Evolutionary conservation across 2,888 invertebrate genomes (phyloP).

Genomic region (Dryocosmus kuriphilus): DNA sequence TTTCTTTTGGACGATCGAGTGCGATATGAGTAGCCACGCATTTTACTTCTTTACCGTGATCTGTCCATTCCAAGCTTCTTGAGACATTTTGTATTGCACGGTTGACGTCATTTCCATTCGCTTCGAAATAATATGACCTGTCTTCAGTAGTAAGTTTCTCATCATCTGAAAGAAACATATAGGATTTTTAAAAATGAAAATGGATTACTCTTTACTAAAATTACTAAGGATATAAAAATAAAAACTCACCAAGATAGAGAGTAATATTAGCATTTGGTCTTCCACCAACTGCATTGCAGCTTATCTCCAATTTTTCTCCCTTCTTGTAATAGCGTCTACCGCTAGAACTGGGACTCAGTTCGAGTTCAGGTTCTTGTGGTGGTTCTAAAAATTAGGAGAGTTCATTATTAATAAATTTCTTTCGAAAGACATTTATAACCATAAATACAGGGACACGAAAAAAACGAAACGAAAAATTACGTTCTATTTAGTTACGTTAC

Average conservation of each 20-base stretch:
- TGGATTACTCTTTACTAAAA: background rate
- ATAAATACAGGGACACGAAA: no score
- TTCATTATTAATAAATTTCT: slow-evolving; percentile 1
- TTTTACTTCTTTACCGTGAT: slow-evolving; percentile 82
- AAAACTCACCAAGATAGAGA: slow-evolving; percentile 83
- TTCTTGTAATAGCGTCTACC: slow-evolving; percentile 79
- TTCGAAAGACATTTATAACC: no score
- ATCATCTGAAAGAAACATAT: slow-evolving; percentile 78
- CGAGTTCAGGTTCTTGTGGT: slow-evolving; percentile 78
- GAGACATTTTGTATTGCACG: slow-evolving; percentile 83
- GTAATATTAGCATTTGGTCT: slow-evolving; percentile 87
- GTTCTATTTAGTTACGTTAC: no score
- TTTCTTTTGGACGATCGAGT: slow-evolving; percentile 75
- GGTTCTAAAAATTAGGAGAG: slow-evolving; percentile 76
- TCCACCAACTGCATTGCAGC: slow-evolving; percentile 84
- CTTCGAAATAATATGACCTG: slow-evolving; percentile 79
- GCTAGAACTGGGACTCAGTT: slow-evolving; percentile 71
- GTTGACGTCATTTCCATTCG: slow-evolving; percentile 78
- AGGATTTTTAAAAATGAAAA: background rate
- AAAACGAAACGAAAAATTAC: no score
- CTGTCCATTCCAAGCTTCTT: slow-evolving; percentile 81
- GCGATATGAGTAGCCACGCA: slow-evolving; percentile 86
- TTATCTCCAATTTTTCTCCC: slow-evolving; percentile 82
- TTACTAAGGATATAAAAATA: background rate
- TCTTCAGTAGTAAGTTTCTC: slow-evolving; percentile 79